These are phyloP conservation scores for Neofelis nebulosa DNA, from an alignment of 2,113 vertebrate species.

Conservation along the genomic window DNA sequence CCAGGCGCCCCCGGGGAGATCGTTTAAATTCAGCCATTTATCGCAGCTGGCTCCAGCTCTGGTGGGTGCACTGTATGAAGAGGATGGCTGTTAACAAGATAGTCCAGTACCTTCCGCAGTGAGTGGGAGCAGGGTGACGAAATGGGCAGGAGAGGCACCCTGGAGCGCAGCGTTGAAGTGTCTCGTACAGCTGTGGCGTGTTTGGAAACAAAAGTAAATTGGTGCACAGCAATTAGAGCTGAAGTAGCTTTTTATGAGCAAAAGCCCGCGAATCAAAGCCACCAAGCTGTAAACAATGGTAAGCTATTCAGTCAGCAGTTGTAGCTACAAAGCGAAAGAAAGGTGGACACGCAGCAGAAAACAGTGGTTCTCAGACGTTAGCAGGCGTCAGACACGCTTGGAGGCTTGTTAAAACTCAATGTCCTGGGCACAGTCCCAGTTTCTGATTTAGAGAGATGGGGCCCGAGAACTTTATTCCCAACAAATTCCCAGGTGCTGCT, in stretches of 20 bases:
- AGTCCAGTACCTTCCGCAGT: neutral
- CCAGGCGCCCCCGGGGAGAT: neutral
- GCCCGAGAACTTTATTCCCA: neutral
- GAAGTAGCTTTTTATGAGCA: slow-evolving; percentile 26
- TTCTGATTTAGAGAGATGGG: neutral
- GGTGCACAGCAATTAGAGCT: neutral
- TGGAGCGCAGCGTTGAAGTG: neutral
- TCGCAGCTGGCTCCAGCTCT: neutral
- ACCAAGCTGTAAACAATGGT: neutral
- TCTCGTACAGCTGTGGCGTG: neutral
- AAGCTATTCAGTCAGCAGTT: neutral
- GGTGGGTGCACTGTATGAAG: neutral
- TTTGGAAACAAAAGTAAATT: slow-evolving; percentile 63
- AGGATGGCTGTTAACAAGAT: neutral
- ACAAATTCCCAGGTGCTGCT: neutral
- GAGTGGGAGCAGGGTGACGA: neutral
- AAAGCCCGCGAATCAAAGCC: neutral
- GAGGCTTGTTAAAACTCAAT: neutral
- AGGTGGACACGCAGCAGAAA: neutral
- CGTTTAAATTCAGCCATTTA: neutral
- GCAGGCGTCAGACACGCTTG: neutral
- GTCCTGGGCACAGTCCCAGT: neutral
- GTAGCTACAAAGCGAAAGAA: neutral
- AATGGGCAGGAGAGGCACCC: neutral
- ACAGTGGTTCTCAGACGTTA: neutral